A percentile compares a stretch with the other conserved stretches of the same genome.
Conservation (phyloP, 2,797 vertebrate species). For the Cyprinella venusta region DNA sequence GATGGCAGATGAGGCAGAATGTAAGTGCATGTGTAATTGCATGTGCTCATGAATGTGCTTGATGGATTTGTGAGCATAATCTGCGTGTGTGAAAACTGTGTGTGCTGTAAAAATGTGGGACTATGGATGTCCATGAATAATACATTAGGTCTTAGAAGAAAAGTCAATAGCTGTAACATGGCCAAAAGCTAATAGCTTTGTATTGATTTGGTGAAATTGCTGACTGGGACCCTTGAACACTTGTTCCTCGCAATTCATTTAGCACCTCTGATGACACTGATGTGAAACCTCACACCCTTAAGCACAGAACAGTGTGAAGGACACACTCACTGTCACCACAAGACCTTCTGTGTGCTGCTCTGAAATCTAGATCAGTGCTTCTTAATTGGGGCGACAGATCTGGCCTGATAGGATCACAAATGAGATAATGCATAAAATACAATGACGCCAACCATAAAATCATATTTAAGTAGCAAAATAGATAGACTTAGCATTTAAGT, state of each 20-base stretch:
- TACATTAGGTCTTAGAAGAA: constrained; percentile 59
- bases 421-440: neutral
- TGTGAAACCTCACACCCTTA: constrained; percentile 67
- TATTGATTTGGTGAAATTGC: constrained; percentile 75
- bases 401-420: neutral
- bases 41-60: constrained; percentile 19
- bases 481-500: too few species aligned
- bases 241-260: constrained; percentile 72
- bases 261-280: constrained; percentile 72
- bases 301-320: constrained; percentile 66
- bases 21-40: constrained; percentile 9
- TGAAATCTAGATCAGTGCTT: constrained; percentile 10
- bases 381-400: neutral
- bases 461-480: neutral
- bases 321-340: constrained; percentile 45
- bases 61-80: constrained; percentile 27
- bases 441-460: neutral
- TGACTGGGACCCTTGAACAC: constrained; percentile 72
- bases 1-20: neutral
- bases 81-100: constrained; percentile 48
- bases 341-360: constrained; percentile 4
- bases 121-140: constrained; percentile 66
- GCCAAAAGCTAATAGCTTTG: constrained; percentile 76
- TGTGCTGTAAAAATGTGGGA: constrained; percentile 60
- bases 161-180: constrained; percentile 75